These are phyloP conservation scores for Antechinus flavipes DNA, from an alignment of 2,113 vertebrate genomes.

Conservation along the genomic window DNA sequence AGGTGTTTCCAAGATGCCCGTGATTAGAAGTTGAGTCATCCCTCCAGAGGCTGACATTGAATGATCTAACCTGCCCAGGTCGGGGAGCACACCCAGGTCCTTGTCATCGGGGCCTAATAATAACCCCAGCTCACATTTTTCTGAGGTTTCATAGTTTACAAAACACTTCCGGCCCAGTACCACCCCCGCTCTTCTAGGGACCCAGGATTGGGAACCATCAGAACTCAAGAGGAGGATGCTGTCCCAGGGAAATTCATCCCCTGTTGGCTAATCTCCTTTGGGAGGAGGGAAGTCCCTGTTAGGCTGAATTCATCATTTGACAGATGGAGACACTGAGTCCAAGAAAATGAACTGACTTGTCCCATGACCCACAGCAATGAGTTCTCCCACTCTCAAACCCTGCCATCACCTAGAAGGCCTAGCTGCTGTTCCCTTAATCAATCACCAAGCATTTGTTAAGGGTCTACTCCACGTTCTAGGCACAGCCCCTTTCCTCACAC, in stretches of 20 bases:
- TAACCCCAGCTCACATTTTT: neutral
- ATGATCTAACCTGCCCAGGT: neutral
- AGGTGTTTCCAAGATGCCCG: neutral
- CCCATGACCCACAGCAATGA: neutral
- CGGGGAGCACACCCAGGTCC: neutral
- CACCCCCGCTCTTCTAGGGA: neutral
- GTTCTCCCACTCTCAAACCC: neutral
- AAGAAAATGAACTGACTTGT: neutral
- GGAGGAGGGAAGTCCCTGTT: neutral
- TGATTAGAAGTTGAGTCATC: neutral
- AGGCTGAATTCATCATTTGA: neutral
- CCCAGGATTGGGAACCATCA: neutral
- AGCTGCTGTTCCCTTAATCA: neutral
- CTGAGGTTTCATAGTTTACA: neutral
- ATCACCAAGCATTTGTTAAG: neutral
- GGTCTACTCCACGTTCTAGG: neutral
- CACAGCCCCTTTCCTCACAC: neutral
- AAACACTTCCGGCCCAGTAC: neutral
- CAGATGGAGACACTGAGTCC: neutral
- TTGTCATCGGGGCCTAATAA: neutral
- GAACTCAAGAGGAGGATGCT: neutral
- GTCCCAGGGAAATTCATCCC: neutral
- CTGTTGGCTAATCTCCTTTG: neutral
- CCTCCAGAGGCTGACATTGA: neutral
- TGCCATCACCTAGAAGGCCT: neutral